phyloP scores from a whole-genome alignment of 2,797 vertebrate genomes.

The Schizopygopsis malacanthus region DNA sequence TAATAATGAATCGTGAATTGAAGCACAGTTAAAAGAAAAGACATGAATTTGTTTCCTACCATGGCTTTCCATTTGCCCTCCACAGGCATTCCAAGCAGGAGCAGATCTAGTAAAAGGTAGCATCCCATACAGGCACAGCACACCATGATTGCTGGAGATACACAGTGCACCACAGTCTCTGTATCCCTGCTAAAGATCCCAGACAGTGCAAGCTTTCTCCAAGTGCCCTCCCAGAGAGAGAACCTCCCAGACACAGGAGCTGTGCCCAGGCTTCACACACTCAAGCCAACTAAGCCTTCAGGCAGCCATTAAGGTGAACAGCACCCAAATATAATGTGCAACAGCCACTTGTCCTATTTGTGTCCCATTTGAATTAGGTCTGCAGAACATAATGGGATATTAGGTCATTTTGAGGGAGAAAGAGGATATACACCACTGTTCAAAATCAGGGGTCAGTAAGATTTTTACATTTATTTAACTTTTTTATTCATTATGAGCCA shows the following conservation, averaged over 20 bases:
- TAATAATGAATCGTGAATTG: neutral
- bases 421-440: no score
- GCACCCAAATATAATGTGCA: slow-evolving; percentile 30
- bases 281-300: slow-evolving; percentile 54
- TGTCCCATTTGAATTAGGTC: neutral
- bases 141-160: slow-evolving; percentile 68
- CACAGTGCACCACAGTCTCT: slow-evolving; percentile 56
- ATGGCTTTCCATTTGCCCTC: slow-evolving; percentile 55
- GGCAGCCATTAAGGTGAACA: slow-evolving; percentile 47
- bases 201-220: slow-evolving; percentile 58
- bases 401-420: neutral
- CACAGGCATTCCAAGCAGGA: slow-evolving; percentile 41
- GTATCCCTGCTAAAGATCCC: slow-evolving; percentile 36
- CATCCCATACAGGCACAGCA: slow-evolving; percentile 57
- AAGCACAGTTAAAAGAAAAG: neutral
- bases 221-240: slow-evolving; percentile 49
- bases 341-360: neutral
- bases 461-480: neutral
- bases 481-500: neutral
- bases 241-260: slow-evolving; percentile 62
- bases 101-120: slow-evolving; percentile 24
- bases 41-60: slow-evolving; percentile 48
- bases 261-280: slow-evolving; percentile 56
- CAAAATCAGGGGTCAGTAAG: neutral
- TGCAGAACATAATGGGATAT: slow-evolving; percentile 1